phyloP scores from a whole-genome alignment of 2,113 vertebrate species.

The Thomomys bottae region DNA sequence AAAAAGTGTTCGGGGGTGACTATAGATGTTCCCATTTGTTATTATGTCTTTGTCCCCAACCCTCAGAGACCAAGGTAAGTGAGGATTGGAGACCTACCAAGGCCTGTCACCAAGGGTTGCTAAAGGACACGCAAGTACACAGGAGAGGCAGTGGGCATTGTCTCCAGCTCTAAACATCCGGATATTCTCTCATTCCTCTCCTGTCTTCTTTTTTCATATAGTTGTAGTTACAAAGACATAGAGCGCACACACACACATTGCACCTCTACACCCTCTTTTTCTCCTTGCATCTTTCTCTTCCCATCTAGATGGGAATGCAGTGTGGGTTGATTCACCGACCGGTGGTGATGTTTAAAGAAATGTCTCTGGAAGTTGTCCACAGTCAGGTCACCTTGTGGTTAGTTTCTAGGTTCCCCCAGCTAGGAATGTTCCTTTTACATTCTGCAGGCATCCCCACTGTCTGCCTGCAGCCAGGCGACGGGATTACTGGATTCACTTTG shows the following conservation, averaged over 20 bases:
- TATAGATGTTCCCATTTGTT: background rate
- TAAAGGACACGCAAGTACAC: too few species aligned
- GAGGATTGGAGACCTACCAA: background rate
- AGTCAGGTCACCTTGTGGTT: background rate
- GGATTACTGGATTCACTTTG: constrained; percentile 3
- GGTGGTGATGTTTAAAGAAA: background rate
- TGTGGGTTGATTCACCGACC: background rate
- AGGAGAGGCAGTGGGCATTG: background rate
- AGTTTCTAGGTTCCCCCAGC: background rate
- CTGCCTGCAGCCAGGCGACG: constrained; percentile 7
- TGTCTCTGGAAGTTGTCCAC: background rate
- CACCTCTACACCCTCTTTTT: background rate
- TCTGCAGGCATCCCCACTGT: background rate
- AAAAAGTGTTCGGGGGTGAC: background rate
- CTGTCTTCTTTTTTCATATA: background rate
- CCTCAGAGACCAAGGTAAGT: background rate
- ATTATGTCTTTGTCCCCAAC: too few species aligned
- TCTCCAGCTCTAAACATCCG: background rate
- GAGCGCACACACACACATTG: too few species aligned
- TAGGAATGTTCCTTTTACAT: background rate
- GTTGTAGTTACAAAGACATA: background rate
- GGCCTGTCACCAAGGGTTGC: background rate
- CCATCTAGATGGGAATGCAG: background rate
- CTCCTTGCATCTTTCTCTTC: background rate
- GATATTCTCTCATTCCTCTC: background rate